Evolutionary conservation across 2,888 invertebrate genomes (phyloP), one percentile per base, ranked within the genome.

Genomic region (Tipula confusa): DNA sequence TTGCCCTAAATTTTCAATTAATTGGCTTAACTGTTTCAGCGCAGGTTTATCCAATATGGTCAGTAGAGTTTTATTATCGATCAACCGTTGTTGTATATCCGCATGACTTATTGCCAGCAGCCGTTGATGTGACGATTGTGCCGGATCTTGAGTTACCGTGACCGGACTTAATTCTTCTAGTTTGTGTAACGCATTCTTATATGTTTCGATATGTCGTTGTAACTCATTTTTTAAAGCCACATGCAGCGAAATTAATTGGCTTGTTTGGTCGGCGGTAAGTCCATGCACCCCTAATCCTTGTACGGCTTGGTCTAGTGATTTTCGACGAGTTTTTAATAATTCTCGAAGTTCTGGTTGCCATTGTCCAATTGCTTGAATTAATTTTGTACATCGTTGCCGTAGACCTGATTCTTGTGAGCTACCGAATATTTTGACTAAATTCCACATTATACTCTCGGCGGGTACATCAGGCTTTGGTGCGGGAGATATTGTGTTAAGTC

Each of bases 231-330:
- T 95, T 86, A 97, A 91, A 9, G 96, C 96, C 85, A 94, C 93
- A 88, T 96, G 95, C 31, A 97, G 91, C 28, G 95, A 95, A 86
- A 96, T 93, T 84, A 95, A 89, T 7, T 93, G 90, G 0, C 92
- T 92, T 0, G 91, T 91, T 13, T 91, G 88, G 87, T 93, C 93
- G 0, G 93, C 93, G 6, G 94, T 93, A 85, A 97, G 91, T 0
- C 98, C 97, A 87, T 98, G 97, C 82, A 96, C 94, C 7, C 94
- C 97, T 84, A 97, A 85, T 2, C 95, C 97, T 89, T 97, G 96
- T 2, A 97, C 94, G 18, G 97, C 96, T 86, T 94, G 93, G 88
- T 97, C 96, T 48, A 97, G 90, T 84, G 95, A 93, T 86, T 94
- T 91, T 85, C 94, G 92, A 83, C 94, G 91, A 15, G 93, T 91